Evolutionary conservation across 2,888 invertebrate genomes (phyloP), one percentile per base, ranked within the genome.

Genomic region (Synergus japonicus): DNA sequence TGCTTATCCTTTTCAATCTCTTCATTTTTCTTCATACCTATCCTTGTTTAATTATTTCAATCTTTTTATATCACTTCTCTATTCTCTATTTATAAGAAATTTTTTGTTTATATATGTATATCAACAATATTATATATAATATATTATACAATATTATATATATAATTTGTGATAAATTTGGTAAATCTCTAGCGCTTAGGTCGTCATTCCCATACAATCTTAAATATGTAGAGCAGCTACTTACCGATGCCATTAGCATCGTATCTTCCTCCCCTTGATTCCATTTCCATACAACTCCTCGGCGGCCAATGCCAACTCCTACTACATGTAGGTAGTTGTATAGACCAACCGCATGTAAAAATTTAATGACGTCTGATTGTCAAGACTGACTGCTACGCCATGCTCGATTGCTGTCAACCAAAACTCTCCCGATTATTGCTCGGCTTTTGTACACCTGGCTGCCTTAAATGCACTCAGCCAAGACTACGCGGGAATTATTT

Each of bases 351-450:
- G 78, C 76, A 76, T 64, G 76, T 85, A 79, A 81, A 85, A 85
- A 78, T 85, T 85, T 85, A 85, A 85, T 85, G 84, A 81, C 84
- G 78, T 79, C 76, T 82, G 85, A 84, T 85, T 83, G 84, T 84
- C 82, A 85, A 82, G 83, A 83, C 85, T 82, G 83, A 78, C 82
- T 73, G 37, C n/a, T 54, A 54, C 54, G 37, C n/a, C 41, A 73
- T 4, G 37, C 37, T 73, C n/a, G 49, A 54, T 49, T 54, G 54
- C 41, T 73, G 49, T 73, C 49, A 73, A 54, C 54, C 49, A 73
- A 73, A 54, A 66, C n/a, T 41, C 49, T 7, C 41, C 10, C 2
- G 54, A 54, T 13, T 29, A 22, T 46, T 22, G 15, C 29, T n/a
- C 5, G 49, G 4, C 54, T 79, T 81, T 80, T 81, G 79, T 79